Percentiles rank a stretch among this genome's conserved stretches.
These are phyloP conservation scores for Lepus townsendii DNA, from an alignment of 2,797 vertebrate species.

Conservation along the genomic window DNA sequence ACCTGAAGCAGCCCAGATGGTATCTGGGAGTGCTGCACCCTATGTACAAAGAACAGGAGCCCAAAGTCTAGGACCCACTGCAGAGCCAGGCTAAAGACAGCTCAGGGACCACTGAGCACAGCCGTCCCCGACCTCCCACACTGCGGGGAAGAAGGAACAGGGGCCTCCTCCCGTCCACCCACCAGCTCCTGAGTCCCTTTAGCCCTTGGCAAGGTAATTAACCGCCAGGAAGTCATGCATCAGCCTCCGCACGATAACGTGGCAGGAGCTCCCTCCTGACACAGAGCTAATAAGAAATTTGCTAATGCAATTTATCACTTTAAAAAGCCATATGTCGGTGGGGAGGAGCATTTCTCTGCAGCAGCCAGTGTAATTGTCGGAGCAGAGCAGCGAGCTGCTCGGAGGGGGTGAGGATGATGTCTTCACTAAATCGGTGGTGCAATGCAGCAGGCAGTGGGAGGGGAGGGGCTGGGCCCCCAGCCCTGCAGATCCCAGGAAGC, in stretches of 20 bases:
- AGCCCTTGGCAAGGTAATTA: conserved; percentile 75
- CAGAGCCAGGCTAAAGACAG: conserved; percentile 19
- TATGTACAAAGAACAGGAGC: background rate
- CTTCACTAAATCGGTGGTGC: conserved; percentile 90
- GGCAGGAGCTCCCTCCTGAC: conserved; percentile 85
- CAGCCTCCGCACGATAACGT: conserved; percentile 65
- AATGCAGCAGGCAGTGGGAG: conserved; percentile 88
- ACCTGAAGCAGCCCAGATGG: background rate
- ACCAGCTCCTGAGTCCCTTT: conserved; percentile 37
- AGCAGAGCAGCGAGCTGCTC: conserved; percentile 86
- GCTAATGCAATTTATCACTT: conserved; percentile 89
- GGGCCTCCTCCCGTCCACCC: background rate
- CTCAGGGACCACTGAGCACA: background rate
- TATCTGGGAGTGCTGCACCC: background rate
- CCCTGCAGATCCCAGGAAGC: background rate
- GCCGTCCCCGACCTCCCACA: background rate
- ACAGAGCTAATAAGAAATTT: conserved; percentile 89
- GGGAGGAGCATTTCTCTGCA: conserved; percentile 86
- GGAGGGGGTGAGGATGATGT: conserved; percentile 88
- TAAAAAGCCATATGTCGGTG: conserved; percentile 86
- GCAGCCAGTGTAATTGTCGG: conserved; percentile 89
- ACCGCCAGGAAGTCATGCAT: conserved; percentile 57
- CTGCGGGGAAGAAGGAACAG: background rate
- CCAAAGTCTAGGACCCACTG: background rate
- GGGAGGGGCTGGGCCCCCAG: conserved; percentile 8